Evolutionary conservation across 2,797 vertebrate species (phyloP).

Genomic region (Sebastiscus albofasciatus): DNA sequence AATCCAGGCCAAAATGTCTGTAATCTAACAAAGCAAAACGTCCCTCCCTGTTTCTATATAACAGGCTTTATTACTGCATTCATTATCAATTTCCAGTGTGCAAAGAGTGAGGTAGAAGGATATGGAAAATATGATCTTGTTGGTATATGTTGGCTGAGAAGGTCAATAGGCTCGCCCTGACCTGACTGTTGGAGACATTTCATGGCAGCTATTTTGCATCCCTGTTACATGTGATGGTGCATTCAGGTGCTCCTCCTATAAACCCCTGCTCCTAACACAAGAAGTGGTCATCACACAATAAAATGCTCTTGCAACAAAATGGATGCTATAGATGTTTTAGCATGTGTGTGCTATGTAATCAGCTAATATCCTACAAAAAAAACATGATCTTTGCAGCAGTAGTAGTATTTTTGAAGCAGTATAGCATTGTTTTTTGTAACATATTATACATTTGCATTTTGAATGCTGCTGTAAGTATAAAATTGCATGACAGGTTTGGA

Average conservation of each 20-base stretch:
- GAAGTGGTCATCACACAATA: background rate
- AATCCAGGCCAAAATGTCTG: background rate
- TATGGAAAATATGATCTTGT: background rate
- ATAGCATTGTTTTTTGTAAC: background rate
- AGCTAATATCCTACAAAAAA: background rate
- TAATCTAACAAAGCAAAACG: background rate
- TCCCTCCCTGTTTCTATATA: background rate
- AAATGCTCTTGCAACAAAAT: constrained; percentile 11
- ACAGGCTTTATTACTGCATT: background rate
- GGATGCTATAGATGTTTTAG: constrained; percentile 13
- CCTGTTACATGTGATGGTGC: background rate
- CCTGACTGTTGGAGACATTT: background rate
- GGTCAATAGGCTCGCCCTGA: background rate
- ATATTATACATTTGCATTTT: background rate
- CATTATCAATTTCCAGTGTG: background rate
- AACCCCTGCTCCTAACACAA: background rate
- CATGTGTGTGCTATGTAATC: background rate
- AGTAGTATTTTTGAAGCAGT: background rate
- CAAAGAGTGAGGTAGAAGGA: background rate
- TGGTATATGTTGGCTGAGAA: background rate
- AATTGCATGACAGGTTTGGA: background rate
- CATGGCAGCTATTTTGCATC: constrained; percentile 1
- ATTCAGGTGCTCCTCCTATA: constrained; percentile 9
- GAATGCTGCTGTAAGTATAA: background rate
- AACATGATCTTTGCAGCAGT: background rate